These are phyloP conservation scores for Tenthredo livida DNA, from an alignment of 2,888 invertebrate species.

Conservation along the genomic window DNA sequence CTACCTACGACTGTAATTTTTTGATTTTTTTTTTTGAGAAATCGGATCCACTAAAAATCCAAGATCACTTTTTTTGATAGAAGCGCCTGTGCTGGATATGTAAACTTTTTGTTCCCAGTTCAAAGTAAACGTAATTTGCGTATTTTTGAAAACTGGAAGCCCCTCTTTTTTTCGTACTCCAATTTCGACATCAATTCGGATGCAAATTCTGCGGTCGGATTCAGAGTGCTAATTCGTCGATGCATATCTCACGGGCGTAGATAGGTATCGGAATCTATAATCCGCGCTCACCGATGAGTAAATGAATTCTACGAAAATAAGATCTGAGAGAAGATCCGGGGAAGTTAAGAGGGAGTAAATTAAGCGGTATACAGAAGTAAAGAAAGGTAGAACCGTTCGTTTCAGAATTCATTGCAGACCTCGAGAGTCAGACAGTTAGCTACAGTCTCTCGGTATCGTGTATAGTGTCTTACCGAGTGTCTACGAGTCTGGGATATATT, in stretches of 20 bases:
- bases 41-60: neutral
- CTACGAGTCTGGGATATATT: neutral
- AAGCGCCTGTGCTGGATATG: too few species aligned
- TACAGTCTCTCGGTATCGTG: conserved; percentile 10
- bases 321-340: neutral
- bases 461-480: conserved; percentile 15
- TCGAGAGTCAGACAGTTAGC: conserved; percentile 10
- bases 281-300: neutral
- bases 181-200: too few species aligned
- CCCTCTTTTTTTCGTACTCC: too few species aligned
- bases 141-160: neutral
- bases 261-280: too few species aligned
- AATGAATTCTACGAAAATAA: neutral
- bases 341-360: conserved; percentile 18
- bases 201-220: too few species aligned
- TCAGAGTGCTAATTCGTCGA: neutral
- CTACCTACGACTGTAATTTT: neutral
- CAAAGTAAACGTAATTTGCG: too few species aligned
- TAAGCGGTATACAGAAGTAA: conserved; percentile 10
- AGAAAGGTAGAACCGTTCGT: conserved; percentile 37
- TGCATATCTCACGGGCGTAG: neutral
- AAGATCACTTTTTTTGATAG: too few species aligned
- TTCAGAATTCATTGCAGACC: conserved; percentile 43
- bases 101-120: too few species aligned
- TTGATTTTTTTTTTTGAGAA: neutral